phyloP scores from a whole-genome alignment of 2,113 vertebrate genomes.

The Gallinago media region DNA sequence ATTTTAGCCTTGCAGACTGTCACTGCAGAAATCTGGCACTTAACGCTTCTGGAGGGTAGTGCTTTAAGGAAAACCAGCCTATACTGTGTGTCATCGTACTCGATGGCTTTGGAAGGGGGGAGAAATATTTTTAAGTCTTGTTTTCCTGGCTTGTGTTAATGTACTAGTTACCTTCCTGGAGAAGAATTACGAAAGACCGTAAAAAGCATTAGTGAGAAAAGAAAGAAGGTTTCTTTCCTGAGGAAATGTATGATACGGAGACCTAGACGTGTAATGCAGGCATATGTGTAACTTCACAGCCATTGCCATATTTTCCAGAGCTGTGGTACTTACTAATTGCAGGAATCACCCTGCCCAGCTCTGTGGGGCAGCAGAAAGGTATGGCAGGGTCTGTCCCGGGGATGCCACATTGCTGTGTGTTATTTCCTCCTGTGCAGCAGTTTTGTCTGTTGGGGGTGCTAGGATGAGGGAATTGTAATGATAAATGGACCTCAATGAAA shows the following conservation, averaged over 20 bases:
- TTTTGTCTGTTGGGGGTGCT: background rate
- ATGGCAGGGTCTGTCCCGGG: background rate
- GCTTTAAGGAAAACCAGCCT: background rate
- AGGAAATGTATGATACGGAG: background rate
- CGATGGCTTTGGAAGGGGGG: rapidly evolving
- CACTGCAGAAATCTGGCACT: constrained; percentile 9
- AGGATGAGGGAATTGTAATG: background rate
- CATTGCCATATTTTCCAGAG: background rate
- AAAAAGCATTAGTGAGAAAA: background rate
- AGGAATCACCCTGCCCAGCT: background rate
- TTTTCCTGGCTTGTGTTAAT: background rate
- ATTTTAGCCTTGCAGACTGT: constrained; percentile 47
- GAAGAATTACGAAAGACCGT: background rate
- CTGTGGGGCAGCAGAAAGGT: background rate
- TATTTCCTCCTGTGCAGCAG: background rate
- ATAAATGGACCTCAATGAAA: background rate
- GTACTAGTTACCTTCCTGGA: background rate
- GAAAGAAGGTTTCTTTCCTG: background rate
- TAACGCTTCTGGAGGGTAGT: background rate
- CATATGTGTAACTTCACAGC: background rate
- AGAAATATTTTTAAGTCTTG: background rate
- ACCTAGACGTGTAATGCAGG: background rate
- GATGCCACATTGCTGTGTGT: background rate
- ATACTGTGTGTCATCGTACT: rapidly evolving
- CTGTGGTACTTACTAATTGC: background rate